Base-by-base conservation (phyloP, 2,888 invertebrate genomes). In the Kuschelorhynchus macadamiae region DNA sequence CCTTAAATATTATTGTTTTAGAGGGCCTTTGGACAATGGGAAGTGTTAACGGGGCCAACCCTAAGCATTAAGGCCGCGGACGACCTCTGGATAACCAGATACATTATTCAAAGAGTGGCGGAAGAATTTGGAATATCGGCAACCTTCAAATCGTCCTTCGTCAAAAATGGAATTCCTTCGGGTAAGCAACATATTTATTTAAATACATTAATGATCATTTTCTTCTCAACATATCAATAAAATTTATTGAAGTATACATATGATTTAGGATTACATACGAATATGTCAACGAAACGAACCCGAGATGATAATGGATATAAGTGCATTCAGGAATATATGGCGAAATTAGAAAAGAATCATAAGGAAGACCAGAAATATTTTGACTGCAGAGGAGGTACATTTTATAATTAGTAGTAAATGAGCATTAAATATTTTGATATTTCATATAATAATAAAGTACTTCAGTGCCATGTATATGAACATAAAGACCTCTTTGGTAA, bases 351-450 rank as follows among this genome's bases (percentile, higher is more conserved):
- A 67, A 93, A 93, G 80, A 90, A 92, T 71, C 98, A 98, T 84
- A 88, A 90, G 77, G 90, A 93, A 70, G 97, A 98, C 84, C 97
- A 98, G 82, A 90, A 92, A 80, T 95, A 94, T 70, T 98, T 98
- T 83, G 98, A 98, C 84, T 97, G 96, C 7, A 91, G 94, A 71
- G 92, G 93, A 78, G 98, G 98, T 64, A 46, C 21, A 16, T 56
- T 44, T 7, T 49, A 17, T 16, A 2, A 20, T n/a, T 25, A 53
- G n/a, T 18, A n/a, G n/a, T n/a, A n/a, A n/a, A n/a, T n/a, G n/a
- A n/a, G n/a, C n/a, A n/a, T n/a, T n/a, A n/a, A n/a, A 41, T 30
- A 20, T 8, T 20, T 55, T 12, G 50, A 9, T 16, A 50, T 17
- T 50, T 11, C n/a, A 33, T 32, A 50, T 14, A 1, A 32, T 30